Base-by-base conservation (phyloP, 2,888 invertebrate species). In the Tiliacea aurago region DNA sequence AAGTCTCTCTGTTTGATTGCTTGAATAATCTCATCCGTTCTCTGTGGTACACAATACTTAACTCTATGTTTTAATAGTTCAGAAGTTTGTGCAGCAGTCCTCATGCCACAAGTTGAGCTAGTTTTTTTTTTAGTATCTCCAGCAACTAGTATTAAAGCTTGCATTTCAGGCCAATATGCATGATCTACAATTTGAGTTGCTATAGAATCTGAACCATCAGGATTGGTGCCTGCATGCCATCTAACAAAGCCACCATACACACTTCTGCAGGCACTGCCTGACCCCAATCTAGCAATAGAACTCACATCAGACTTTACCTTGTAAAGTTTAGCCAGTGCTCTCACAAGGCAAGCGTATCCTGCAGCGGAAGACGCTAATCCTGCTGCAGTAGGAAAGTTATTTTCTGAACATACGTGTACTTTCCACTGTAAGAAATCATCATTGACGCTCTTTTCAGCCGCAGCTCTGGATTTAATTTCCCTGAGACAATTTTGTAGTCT, bases 351-450 rank as follows among this genome's bases (percentile, higher is more conserved):
- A 4, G 99, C 99, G 93, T 99, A 99, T 6, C 99, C 99, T 56
- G 99, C 99, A 43, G 99, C 99, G 73, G 99, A 99, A 1, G 99
- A 99, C 0, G 99, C 99, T 64, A 99, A 96, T 0, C 99, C 99
- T 71, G 99, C 99, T 6, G 99, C 99, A 6, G 99, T 99, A 18
- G 99, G 99, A 91, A 99, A 99, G 96, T 99, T 99, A 93, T 99
- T 99, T 90, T 97, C 97, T 0, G 99, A 99, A 91, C 98, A 98
- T 87, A 99, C 97, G 85, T 98, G 98, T 53, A 99, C 91, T 89
- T 98, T 98, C 98, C 98, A 98, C 23, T 96, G 93, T 15, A 97
- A 90, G 76, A 97, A 95, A 76, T 95, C 93, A 73, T 92, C 90
- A 53, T 93, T 87, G 2, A 95, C 95, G 77, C 90, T 93, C 63